Evolutionary conservation across 2,113 vertebrate species (phyloP).

Genomic region (Callaeas wilsoni): DNA sequence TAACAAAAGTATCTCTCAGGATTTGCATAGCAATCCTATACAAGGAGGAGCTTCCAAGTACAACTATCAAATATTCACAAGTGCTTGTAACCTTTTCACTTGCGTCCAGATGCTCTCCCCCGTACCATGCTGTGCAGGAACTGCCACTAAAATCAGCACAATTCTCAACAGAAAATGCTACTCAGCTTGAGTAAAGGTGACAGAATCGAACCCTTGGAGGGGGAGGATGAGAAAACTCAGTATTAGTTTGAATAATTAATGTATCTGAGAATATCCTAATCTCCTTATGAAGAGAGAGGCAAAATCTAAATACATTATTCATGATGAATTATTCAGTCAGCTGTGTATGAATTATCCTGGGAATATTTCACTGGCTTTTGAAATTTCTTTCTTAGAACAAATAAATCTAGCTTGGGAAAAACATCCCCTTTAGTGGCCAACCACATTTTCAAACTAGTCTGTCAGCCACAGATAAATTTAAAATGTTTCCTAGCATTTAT

Average conservation of each 20-base stretch:
- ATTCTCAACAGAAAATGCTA: not conserved
- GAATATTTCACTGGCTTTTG: slow-evolving; percentile 38
- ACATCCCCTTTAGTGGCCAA: not conserved
- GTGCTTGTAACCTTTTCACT: slow-evolving; percentile 41
- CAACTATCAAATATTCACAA: slow-evolving; percentile 42
- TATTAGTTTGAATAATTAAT: slow-evolving; percentile 62
- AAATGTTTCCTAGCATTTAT: not conserved
- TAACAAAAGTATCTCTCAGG: slow-evolving; percentile 32
- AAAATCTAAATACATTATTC: slow-evolving; percentile 54
- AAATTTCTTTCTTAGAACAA: slow-evolving; percentile 31
- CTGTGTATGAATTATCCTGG: slow-evolving; percentile 50
- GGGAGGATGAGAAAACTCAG: not conserved
- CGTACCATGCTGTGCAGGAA: not conserved
- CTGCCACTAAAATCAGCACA: slow-evolving; percentile 5
- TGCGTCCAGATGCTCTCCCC: slow-evolving; percentile 9
- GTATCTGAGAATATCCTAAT: slow-evolving; percentile 56
- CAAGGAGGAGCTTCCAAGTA: slow-evolving; percentile 12
- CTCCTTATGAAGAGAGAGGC: slow-evolving; percentile 46
- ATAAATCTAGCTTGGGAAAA: slow-evolving; percentile 35
- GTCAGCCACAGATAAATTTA: not conserved
- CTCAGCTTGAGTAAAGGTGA: slow-evolving; percentile 29
- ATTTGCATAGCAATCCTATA: slow-evolving; percentile 15
- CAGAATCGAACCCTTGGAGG: not conserved
- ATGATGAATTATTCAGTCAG: slow-evolving; percentile 58
- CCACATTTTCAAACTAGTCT: not conserved